These are phyloP conservation scores for Polylopha cassiicola DNA, from an alignment of 2,888 invertebrate species.

Conservation along the genomic window DNA sequence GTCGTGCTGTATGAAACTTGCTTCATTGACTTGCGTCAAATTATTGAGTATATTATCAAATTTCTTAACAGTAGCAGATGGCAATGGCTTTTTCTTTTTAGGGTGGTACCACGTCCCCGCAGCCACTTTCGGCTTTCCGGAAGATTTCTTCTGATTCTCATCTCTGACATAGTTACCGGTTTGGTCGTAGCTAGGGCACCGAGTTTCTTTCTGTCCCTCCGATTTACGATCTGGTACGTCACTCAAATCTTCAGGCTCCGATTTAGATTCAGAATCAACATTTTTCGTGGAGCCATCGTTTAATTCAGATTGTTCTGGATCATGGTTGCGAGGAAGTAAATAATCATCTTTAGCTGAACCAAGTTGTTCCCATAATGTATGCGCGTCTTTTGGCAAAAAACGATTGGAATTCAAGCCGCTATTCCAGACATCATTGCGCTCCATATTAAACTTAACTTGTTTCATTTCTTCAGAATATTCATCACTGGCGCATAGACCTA, in stretches of 20 bases:
- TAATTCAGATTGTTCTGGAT: slow-evolving; percentile 37
- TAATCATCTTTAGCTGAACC: slow-evolving; percentile 39
- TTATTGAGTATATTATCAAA: slow-evolving; percentile 59
- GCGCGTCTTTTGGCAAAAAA: slow-evolving; percentile 48
- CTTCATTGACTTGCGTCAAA: slow-evolving; percentile 58
- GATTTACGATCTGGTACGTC: slow-evolving; percentile 41
- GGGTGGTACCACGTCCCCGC: slow-evolving; percentile 69
- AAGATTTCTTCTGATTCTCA: slow-evolving; percentile 55
- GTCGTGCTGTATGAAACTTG: slow-evolving; percentile 65
- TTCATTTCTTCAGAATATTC: slow-evolving; percentile 54
- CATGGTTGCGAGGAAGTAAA: slow-evolving; percentile 28
- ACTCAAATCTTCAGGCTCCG: slow-evolving; percentile 42
- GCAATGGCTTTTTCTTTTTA: slow-evolving; percentile 67
- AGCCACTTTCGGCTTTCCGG: slow-evolving; percentile 53
- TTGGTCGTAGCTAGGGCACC: slow-evolving; percentile 61
- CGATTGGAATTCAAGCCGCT: slow-evolving; percentile 40
- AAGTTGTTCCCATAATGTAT: slow-evolving; percentile 50
- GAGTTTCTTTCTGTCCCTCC: slow-evolving; percentile 49
- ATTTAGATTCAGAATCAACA: slow-evolving; percentile 40
- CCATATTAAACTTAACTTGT: slow-evolving; percentile 46
- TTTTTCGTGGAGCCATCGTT: slow-evolving; percentile 41
- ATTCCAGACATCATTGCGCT: slow-evolving; percentile 46
- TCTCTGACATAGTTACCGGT: slow-evolving; percentile 61
- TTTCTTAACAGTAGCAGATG: slow-evolving; percentile 51
- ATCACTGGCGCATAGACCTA: slow-evolving; percentile 54